phyloP scores from a whole-genome alignment of 1,140 invertebrate species.

The Galendromus occidentalis region DNA sequence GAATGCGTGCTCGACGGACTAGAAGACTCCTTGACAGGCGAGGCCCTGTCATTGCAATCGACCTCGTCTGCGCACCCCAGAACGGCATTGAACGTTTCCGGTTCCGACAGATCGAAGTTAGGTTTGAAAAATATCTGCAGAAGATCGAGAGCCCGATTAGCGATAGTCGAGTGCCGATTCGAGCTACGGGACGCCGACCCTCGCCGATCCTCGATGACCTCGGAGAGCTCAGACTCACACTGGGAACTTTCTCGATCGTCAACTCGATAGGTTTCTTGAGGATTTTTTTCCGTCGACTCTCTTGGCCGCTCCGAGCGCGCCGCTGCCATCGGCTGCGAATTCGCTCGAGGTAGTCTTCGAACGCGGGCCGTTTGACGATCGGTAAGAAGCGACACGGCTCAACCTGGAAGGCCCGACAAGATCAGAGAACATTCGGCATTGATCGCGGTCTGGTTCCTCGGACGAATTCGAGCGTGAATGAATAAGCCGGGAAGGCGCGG shows the following conservation, averaged over 20 bases:
- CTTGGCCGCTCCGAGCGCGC: slow-evolving; percentile 31
- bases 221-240: slow-evolving; percentile 1
- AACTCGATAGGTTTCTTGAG: slow-evolving; percentile 1
- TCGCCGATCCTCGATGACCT: no score
- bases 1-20: no score
- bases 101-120: slow-evolving; percentile 56
- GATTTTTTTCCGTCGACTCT: neutral
- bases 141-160: slow-evolving; percentile 12
- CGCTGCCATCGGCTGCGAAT: neutral
- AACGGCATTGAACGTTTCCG: slow-evolving; percentile 63
- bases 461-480: no score
- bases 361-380: neutral
- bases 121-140: slow-evolving; percentile 57
- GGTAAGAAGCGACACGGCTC: neutral
- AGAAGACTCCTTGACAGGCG: neutral
- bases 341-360: slow-evolving; percentile 9
- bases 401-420: neutral
- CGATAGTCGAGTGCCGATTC: no score
- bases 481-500: no score
- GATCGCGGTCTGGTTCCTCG: no score
- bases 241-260: slow-evolving; percentile 5
- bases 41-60: neutral
- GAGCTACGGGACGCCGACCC: no score
- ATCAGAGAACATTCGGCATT: no score
- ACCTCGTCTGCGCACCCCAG: slow-evolving; percentile 37